Evolutionary conservation across 1,140 invertebrate species (phyloP).

Genomic region (Trypoxylus dichotomus): DNA sequence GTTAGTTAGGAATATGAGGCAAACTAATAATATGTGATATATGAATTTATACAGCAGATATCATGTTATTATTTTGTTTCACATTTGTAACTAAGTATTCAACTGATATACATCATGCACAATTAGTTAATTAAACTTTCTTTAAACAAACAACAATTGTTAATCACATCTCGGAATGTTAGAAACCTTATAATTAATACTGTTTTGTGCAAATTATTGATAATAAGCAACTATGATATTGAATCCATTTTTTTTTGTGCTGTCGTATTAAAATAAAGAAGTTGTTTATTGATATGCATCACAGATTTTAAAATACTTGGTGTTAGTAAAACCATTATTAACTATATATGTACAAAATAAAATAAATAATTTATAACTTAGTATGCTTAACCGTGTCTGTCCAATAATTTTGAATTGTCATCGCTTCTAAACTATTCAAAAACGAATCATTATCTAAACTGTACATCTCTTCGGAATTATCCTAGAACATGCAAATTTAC

Average conservation of each 20-base stretch:
- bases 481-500: slow-evolving; percentile 60
- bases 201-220: background rate
- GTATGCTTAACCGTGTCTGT: slow-evolving; percentile 90
- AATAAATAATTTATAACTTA: slow-evolving; percentile 67
- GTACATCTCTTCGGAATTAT: slow-evolving; percentile 91
- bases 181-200: background rate
- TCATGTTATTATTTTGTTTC: too few species aligned
- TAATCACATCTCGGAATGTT: slow-evolving; percentile 9
- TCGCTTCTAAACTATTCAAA: slow-evolving; percentile 85
- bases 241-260: slow-evolving; percentile 11
- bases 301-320: slow-evolving; percentile 50
- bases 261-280: background rate
- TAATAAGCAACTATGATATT: slow-evolving; percentile 36
- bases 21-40: too few species aligned
- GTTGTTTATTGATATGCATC: slow-evolving; percentile 49
- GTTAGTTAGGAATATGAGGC: too few species aligned
- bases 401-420: slow-evolving; percentile 94
- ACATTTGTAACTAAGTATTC: too few species aligned
- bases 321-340: slow-evolving; percentile 3
- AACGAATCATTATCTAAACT: slow-evolving; percentile 90
- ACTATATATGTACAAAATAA: slow-evolving; percentile 36
- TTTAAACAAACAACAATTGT: background rate
- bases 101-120: too few species aligned
- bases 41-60: too few species aligned
- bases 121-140: background rate